Base-by-base conservation (phyloP, 2,113 vertebrate species). In the Hystrix brachyura region DNA sequence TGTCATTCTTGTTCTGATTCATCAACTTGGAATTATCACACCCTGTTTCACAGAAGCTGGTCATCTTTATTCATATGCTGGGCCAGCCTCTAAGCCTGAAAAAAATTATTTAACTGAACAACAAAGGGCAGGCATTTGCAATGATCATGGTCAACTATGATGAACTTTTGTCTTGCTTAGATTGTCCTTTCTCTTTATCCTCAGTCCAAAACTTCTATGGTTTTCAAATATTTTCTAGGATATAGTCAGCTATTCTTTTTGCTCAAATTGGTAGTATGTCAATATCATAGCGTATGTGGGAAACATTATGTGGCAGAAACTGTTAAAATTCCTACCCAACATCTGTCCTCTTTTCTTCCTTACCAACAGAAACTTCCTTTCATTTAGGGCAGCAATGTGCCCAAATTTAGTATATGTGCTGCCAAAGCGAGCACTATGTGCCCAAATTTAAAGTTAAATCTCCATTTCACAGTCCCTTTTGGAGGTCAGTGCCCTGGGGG, bases 391-490 rank as follows among this genome's bases (percentile, higher is more conserved):
- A 81, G 64, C 65, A 51, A 9, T 48, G 17, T 67, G 5, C 17
- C 59, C 59, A 76, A 34, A 32, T 79, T 94, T 79, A 53, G 38
- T 38, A 38, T 38, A 38, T 38, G 38, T 38, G 38, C 38, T 38
- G 38, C 38, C 38, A 38, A 38, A 38, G 38, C 38, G 38, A 38
- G 38, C 38, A 38, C 38, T 38, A 2, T 38, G 38, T 67, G 5
- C 17, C 59, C 59, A 76, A 34, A 32, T 79, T 94, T 79, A 53
- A 93, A 95, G 76, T 57, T 34, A 84, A 78, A 64, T 32, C 67
- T 96, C 76, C 10, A 17, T 32, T 81, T 65, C 32, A 23, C 51
- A 23, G 34, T 60, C 43, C 79, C 43, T 60, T 79, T 92, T 71
- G n/a, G 34, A 89, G 53, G 25, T 46, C 43, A 92, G 19, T 3